Base-by-base conservation (phyloP, 2,797 vertebrate genomes). In the Oreortyx pictus region DNA sequence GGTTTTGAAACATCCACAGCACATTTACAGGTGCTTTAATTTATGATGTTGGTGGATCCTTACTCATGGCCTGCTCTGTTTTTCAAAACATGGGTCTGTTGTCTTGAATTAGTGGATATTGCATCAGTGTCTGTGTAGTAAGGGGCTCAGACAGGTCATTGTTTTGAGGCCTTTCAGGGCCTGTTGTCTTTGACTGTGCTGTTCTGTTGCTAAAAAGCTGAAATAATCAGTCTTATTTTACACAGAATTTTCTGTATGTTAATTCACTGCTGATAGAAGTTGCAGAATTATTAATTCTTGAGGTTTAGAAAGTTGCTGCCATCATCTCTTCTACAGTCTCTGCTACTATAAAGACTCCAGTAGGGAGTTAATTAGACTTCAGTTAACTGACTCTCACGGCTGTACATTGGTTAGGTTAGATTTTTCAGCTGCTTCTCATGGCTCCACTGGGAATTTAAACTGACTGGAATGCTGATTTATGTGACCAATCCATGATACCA, bases 91-190 rank as follows among this genome's bases (percentile, higher is more conserved):
- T 5, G 43, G 67, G 64, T 56, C 17, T 8, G 4, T 86, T 73
- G 37, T 37, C 6, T 29, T 85, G 60, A 79, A 41, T 64, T n/a
- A 46, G 31, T 16, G 7, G 56, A 14, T 46, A 46, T 43, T 64
- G 54, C 11, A 33, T n/a, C 20, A 20, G 18, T 33, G 31, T 64
- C n/a, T 2, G 3, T 43, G 7, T 15, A 10, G 15, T 35, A 39
- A 39, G 12, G 47, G 12, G 18, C 20, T 60, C 50, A 0, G 2
- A 1, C 6, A 3, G 2, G 2, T 43, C 16, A 17, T 76, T 29
- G 27, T 73, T 79, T 15, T 76, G 39, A 60, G 14, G 19, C 62
- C 27, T 62, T 85, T 41, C 3, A 2, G n/a, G 44, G 47, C 54
- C 23, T 82, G 7, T 67, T 65, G 11, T 46, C 12, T 72, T 78